Base-by-base conservation (phyloP, 2,888 invertebrate species). In the Hoplodrina blanda region DNA sequence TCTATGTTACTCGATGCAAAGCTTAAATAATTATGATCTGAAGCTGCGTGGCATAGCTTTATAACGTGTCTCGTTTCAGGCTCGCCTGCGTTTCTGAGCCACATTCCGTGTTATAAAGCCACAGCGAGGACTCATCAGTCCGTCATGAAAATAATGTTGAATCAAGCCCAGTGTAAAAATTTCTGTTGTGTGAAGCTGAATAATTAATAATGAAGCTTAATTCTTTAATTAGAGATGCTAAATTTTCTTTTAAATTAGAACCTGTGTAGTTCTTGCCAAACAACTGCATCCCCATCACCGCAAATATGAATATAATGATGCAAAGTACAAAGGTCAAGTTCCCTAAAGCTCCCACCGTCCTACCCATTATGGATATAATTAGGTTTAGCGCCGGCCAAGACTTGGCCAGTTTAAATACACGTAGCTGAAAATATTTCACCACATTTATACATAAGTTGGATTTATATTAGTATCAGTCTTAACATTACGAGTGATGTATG, bases 301-400 rank as follows among this genome's bases (percentile, higher is more conserved):
- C 99, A 94, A 99, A 99, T 96, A 99, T 99, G 97, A 99, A 99
- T 96, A 99, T 98, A 96, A 99, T 99, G 96, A 99, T 99, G 94
- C 98, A 98, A 95, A 99, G 97, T 91, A 99, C 99, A 96, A 99
- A 98, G 89, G 98, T 99, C 96, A 99, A 97, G 96, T 99, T 99
- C 96, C 98, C 99, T 96, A 99, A 97, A 91, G 99, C 99, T 91
- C 99, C 99, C 96, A 99, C 98, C 57, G 99, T 99, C 96, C 98
- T 97, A 89, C 98, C 99, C 98, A 99, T 99, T 94, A 99, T 99
- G 91, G 98, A 98, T 95, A 99, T 99, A 90, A 99, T 97, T 96
- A 99, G 97, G 97, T 99, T 99, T 94, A 99, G 97, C 86, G 99
- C 99, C 89, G 98, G 98, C 99, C 99, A 99, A 85, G 99, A 99